Base-by-base conservation (phyloP, 2,888 invertebrate species). In the Rhagophthalmus giganteus region DNA sequence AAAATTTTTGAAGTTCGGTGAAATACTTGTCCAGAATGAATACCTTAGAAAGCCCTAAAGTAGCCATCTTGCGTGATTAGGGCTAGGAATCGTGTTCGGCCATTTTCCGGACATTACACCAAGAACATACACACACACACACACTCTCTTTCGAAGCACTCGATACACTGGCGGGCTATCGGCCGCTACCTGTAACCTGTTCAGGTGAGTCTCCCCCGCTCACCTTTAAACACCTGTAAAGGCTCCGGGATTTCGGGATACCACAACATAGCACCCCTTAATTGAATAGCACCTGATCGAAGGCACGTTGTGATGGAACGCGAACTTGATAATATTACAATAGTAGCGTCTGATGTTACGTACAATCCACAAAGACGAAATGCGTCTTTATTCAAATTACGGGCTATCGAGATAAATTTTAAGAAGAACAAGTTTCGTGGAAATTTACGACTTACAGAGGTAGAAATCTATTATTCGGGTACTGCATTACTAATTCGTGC, bases 1-100 rank as follows among this genome's bases (percentile, higher is more conserved):
- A 92, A 81, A 94, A 92, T 81, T 94, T 94, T 77, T 93, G 93
- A 77, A 95, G 82, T 80, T 94, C 94, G 64, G 92, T 93, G 80
- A 94, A 94, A 79, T 94, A 94, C 78, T 94, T 94, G 86, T 94
- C 94, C 83, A 94, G 85, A 77, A 94, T 94, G 85, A 94, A 94
- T 78, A 94, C 94, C 83, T 94, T 94, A 75, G 93, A 93, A 71
- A 94, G 88, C 82, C 94, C 94, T 81, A 94, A 84, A 78, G 93
- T 93, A 84, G 94, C 93, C 94, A 94, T 94, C 79, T 77, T 51
- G 51, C 27, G 16, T 33, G 42, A 44, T 47, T 46, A 51, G 55
- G 55, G 51, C 55, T 42, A 47, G 37, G 42, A 34, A 51, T 42
- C 57, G 57, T 61, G 59, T 53, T 62, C 63, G 64, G 67, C 71